Percentiles rank a stretch among this genome's conserved stretches.
Conservation (phyloP, 1,140 invertebrate species). For the Micrasema minimum region DNA sequence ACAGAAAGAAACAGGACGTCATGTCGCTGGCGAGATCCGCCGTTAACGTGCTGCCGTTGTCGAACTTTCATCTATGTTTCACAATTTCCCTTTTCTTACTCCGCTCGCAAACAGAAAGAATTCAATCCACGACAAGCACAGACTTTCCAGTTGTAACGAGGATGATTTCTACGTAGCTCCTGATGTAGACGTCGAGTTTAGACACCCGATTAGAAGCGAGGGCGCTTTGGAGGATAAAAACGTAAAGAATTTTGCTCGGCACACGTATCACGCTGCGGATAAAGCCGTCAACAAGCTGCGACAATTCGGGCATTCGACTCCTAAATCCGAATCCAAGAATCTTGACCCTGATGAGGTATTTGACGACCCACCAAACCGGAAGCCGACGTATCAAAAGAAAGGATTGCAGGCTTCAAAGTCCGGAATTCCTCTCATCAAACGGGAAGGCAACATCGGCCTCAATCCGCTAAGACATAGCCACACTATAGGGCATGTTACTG, state of each 20-base stretch:
- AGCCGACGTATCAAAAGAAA: slow-evolving; percentile 1
- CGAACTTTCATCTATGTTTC: slow-evolving; percentile 65
- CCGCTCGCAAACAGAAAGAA: slow-evolving; percentile 65
- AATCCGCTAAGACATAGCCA: slow-evolving; percentile 58
- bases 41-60: slow-evolving; percentile 59
- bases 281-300: background rate
- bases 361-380: background rate
- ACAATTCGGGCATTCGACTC: slow-evolving; percentile 39
- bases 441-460: slow-evolving; percentile 37
- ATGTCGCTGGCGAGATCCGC: slow-evolving; percentile 56
- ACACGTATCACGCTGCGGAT: slow-evolving; percentile 6
- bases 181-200: slow-evolving; percentile 57
- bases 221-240: slow-evolving; percentile 17
- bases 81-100: slow-evolving; percentile 65
- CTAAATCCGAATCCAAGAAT: slow-evolving; percentile 19
- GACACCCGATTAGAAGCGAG: slow-evolving; percentile 32
- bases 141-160: slow-evolving; percentile 61
- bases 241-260: background rate
- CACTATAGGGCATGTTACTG: slow-evolving; percentile 54
- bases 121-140: slow-evolving; percentile 57
- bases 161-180: slow-evolving; percentile 64
- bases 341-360: slow-evolving; percentile 10
- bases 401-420: slow-evolving; percentile 39
- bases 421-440: slow-evolving; percentile 27
- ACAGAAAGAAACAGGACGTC: slow-evolving; percentile 60